These are phyloP conservation scores for Haliclona indistincta DNA, from an alignment of 37 sponge, comb jelly and placozoan genomes.

Conservation along the genomic window DNA sequence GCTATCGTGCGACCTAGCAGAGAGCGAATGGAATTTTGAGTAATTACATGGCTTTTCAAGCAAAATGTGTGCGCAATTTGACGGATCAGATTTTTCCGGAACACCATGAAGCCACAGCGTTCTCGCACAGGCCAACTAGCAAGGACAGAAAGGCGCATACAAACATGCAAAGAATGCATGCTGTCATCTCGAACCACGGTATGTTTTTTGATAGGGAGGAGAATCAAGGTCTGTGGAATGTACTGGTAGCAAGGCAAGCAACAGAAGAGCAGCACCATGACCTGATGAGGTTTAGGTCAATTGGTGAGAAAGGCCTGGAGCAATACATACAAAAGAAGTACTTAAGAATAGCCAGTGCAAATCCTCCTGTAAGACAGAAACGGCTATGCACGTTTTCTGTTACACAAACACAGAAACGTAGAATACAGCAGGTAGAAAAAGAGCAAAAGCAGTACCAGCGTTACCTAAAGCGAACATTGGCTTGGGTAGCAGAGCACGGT, in stretches of 20 bases:
- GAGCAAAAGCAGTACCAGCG: slow-evolving; percentile 6
- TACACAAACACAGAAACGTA: background rate
- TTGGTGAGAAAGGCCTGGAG: slow-evolving; percentile 7
- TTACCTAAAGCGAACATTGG: too few relatives aligned
- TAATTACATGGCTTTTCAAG: background rate
- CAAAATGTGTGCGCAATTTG: background rate
- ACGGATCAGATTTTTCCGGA: slow-evolving; percentile 13
- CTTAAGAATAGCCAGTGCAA: slow-evolving; percentile 17
- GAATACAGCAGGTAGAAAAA: slow-evolving; percentile 14
- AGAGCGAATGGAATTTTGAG: slow-evolving; percentile 14
- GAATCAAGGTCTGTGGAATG: background rate
- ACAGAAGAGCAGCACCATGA: background rate
- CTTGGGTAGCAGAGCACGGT: too few relatives aligned
- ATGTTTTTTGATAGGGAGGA: background rate
- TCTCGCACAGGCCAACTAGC: background rate
- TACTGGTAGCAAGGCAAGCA: background rate
- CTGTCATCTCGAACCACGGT: background rate
- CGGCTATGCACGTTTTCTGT: slow-evolving; percentile 7
- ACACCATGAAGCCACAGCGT: background rate
- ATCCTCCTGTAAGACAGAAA: slow-evolving; percentile 13
- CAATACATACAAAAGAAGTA: background rate
- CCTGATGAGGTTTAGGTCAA: slow-evolving; percentile 3
- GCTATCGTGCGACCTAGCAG: slow-evolving; percentile 6
- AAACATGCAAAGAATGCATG: background rate
- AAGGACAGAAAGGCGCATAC: background rate